phyloP scores from a whole-genome alignment of 1,140 invertebrate genomes.

The Heliothis subflexa region DNA sequence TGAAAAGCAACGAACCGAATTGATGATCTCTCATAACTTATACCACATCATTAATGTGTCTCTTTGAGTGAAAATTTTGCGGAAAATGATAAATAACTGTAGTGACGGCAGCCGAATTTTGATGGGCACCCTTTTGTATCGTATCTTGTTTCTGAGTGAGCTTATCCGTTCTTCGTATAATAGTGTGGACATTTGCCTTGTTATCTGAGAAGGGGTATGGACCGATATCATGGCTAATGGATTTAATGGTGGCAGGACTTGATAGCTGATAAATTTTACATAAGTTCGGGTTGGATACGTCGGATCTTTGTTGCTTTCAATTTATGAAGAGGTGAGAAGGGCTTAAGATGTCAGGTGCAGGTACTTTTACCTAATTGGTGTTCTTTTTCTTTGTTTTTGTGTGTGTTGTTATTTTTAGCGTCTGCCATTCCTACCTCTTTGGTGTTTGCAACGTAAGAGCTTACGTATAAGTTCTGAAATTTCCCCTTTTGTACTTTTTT shows the following conservation, averaged over 20 bases:
- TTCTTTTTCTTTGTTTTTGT: not conserved
- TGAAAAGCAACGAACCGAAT: not conserved
- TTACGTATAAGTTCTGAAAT: too few species aligned
- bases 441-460: too few species aligned
- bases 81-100: constrained; percentile 80
- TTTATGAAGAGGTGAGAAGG: constrained; percentile 20
- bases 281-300: constrained; percentile 39
- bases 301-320: constrained; percentile 6
- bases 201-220: constrained; percentile 49
- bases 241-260: constrained; percentile 44
- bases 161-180: constrained; percentile 74
- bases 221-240: constrained; percentile 51
- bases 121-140: constrained; percentile 76
- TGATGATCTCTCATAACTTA: constrained; percentile 25
- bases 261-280: constrained; percentile 50
- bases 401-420: not conserved
- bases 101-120: constrained; percentile 77
- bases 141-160: constrained; percentile 83
- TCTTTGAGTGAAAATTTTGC: constrained; percentile 77
- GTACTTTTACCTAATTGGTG: not conserved
- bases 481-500: too few species aligned
- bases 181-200: constrained; percentile 61
- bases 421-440: too few species aligned
- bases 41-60: constrained; percentile 57
- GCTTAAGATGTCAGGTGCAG: constrained; percentile 15